phyloP scores from a whole-genome alignment of 1,140 invertebrate species.

The Archegozetes longisetosus region DNA sequence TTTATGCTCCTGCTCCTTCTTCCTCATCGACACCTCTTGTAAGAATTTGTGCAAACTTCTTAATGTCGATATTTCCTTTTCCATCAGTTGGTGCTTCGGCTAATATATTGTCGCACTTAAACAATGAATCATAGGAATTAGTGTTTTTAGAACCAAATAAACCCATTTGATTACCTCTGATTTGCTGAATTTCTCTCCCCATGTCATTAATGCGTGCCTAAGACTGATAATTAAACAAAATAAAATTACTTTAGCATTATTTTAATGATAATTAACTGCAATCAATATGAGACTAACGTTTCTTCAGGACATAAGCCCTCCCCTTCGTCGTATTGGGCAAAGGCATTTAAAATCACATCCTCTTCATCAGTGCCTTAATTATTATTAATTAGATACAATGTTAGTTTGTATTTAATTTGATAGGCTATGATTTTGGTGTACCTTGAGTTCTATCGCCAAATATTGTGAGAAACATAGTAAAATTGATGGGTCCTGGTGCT shows the following conservation, averaged over 20 bases:
- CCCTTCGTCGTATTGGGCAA: conserved; percentile 80
- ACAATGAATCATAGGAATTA: background rate
- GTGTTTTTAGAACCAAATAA: background rate
- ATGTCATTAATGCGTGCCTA: conserved; percentile 82
- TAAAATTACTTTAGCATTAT: background rate
- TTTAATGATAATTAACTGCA: background rate
- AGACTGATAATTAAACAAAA: conserved; percentile 40
- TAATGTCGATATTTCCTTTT: conserved; percentile 22
- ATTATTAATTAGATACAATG: conserved; percentile 2
- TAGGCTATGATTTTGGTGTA: conserved; percentile 13
- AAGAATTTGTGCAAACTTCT: conserved; percentile 71
- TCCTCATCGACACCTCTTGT: conserved; percentile 55
- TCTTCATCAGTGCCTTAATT: conserved; percentile 63
- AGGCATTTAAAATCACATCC: conserved; percentile 80
- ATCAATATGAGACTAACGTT: conserved; percentile 29
- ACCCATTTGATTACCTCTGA: conserved; percentile 44
- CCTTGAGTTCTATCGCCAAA: conserved; percentile 76
- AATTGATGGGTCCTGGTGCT: conserved; percentile 81
- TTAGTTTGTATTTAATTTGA: conserved; percentile 21
- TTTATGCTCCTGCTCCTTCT: conserved; percentile 21
- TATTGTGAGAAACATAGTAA: conserved; percentile 78
- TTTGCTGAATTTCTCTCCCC: conserved; percentile 85
- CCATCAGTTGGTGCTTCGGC: conserved; percentile 23
- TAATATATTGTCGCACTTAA: conserved; percentile 16
- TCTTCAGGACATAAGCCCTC: conserved; percentile 33